These are phyloP conservation scores for Neoitamus cyanurus DNA, from an alignment of 2,888 invertebrate species.

Conservation along the genomic window DNA sequence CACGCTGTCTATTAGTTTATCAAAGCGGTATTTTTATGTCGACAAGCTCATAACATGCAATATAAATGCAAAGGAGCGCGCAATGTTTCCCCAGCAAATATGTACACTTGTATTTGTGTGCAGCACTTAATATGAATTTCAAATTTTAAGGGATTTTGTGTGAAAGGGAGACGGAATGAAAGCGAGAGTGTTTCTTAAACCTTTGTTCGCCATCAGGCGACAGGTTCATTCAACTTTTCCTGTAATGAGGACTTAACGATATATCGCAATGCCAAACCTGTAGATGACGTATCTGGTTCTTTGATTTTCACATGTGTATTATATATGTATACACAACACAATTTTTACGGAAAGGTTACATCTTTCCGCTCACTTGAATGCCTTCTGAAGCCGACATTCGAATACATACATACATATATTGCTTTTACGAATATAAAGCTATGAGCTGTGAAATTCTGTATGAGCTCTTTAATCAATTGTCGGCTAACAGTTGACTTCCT, in stretches of 20 bases:
- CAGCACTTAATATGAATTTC: neutral
- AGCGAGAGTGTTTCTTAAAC: neutral
- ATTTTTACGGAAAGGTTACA: no score
- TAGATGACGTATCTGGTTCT: no score
- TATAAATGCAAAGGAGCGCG: neutral
- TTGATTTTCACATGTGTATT: no score
- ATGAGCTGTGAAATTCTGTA: no score
- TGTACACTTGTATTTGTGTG: neutral
- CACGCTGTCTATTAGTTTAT: neutral
- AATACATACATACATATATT: no score
- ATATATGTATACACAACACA: no score
- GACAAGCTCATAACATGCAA: neutral
- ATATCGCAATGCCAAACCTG: no score
- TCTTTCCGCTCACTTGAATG: no score
- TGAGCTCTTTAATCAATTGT: no score
- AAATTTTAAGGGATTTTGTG: neutral
- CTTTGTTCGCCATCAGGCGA: neutral
- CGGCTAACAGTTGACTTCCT: no score
- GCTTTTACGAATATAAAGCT: no score
- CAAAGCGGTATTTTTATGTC: neutral
- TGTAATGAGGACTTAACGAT: neutral
- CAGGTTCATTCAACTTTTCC: neutral
- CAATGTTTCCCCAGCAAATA: neutral
- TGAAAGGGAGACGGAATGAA: neutral
- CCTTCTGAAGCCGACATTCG: no score